Conservation (phyloP, 92 coral and sea anemone genomes). For the Hydrozoanthus gracilis region DNA sequence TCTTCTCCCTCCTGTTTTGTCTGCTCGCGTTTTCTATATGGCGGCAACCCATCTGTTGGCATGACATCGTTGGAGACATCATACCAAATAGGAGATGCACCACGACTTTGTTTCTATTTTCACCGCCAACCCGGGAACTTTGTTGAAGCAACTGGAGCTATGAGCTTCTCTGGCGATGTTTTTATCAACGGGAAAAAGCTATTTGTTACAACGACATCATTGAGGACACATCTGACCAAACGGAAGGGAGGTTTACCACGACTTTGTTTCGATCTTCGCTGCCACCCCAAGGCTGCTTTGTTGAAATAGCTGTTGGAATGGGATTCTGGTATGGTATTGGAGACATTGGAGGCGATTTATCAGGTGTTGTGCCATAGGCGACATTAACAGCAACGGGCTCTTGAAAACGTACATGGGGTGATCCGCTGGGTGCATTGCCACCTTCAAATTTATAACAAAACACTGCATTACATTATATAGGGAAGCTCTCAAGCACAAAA, state of each 20-base stretch:
- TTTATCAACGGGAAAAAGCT: neutral
- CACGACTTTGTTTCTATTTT: slow-evolving; percentile 64
- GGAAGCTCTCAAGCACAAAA: neutral
- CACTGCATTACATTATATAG: neutral
- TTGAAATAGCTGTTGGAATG: slow-evolving; percentile 14
- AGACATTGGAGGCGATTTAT: slow-evolving; percentile 77
- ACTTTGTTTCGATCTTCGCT: slow-evolving; percentile 58
- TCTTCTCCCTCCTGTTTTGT: too few relatives aligned
- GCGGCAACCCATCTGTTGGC: neutral
- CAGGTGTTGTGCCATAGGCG: slow-evolving; percentile 27
- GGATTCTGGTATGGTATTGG: slow-evolving; percentile 78
- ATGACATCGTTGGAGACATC: slow-evolving; percentile 79
- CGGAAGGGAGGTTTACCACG: slow-evolving; percentile 80
- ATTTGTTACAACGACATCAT: slow-evolving; percentile 58
- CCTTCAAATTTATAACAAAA: slow-evolving; percentile 18
- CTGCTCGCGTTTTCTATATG: too few relatives aligned
- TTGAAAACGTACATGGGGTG: slow-evolving; percentile 80
- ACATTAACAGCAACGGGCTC: slow-evolving; percentile 59
- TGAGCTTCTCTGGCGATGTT: too few relatives aligned
- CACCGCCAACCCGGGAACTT: slow-evolving; percentile 14
- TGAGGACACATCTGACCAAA: slow-evolving; percentile 87
- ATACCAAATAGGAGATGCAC: slow-evolving; percentile 78
- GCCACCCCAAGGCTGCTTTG: slow-evolving; percentile 4
- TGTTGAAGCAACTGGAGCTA: slow-evolving; percentile 16
- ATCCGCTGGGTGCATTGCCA: slow-evolving; percentile 44